Evolutionary conservation across 23 tunicate species (phyloP).

Genomic region (Botrylloides violaceus): DNA sequence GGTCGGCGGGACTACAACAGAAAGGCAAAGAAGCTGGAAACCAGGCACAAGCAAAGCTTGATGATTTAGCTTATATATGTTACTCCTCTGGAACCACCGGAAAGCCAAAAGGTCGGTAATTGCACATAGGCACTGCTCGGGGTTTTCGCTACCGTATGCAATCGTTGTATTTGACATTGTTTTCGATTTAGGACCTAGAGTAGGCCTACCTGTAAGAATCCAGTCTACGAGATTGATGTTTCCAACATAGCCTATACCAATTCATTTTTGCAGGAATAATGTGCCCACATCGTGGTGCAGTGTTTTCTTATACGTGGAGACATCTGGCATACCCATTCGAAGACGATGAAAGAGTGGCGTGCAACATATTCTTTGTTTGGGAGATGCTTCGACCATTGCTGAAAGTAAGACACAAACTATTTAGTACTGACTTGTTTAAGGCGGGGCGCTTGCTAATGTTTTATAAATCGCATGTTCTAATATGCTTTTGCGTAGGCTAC

Average conservation of each 20-base stretch:
- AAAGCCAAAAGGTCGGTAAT: constrained; percentile 92
- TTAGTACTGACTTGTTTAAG: no score
- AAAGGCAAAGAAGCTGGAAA: constrained; percentile 5
- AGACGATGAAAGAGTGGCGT: constrained; percentile 69
- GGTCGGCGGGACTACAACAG: constrained; percentile 31
- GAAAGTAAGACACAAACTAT: constrained; percentile 63
- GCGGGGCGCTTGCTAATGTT: no score
- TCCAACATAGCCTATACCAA: no score
- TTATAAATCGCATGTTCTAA: no score
- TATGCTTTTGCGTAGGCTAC: no score
- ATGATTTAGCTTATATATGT: constrained; percentile 60
- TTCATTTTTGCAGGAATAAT: constrained; percentile 54
- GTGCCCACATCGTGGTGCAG: constrained; percentile 82
- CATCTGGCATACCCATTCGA: constrained; percentile 48
- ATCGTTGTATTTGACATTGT: constrained; percentile 1
- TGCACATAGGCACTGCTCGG: no score
- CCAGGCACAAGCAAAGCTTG: constrained; percentile 29
- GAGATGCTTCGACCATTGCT: constrained; percentile 79
- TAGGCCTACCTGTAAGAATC: no score
- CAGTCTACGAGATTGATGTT: no score
- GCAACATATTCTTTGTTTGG: constrained; percentile 92
- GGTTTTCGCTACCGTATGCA: neutral
- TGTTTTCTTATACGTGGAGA: constrained; percentile 87
- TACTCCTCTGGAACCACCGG: constrained; percentile 96
- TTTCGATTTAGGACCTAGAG: no score